phyloP scores from a whole-genome alignment of 2,797 vertebrate genomes.

The Neosalanx taihuensis region DNA sequence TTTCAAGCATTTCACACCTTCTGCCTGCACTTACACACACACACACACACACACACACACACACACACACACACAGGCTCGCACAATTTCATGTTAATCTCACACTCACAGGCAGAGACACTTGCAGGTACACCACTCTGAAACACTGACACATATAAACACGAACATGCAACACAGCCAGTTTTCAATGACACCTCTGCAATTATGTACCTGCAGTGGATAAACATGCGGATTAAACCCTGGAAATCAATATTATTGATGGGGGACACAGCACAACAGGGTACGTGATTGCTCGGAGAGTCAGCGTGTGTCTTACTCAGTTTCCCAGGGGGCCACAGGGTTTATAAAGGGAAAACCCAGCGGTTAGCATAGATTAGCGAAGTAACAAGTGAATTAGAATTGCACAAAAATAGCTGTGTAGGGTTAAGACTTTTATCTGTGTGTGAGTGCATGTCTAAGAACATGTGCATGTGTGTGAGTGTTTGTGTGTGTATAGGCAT shows the following conservation, averaged over 20 bases:
- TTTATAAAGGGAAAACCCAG: not conserved
- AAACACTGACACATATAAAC: slow-evolving; percentile 3
- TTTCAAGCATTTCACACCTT: slow-evolving; percentile 12
- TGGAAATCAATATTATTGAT: slow-evolving; percentile 54
- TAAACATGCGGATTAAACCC: slow-evolving; percentile 52
- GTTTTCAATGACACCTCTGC: slow-evolving; percentile 18
- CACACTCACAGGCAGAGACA: slow-evolving; percentile 7
- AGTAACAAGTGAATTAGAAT: slow-evolving; percentile 19
- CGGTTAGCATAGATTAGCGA: slow-evolving; percentile 22
- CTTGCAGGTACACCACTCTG: slow-evolving; percentile 7
- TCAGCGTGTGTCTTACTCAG: not conserved
- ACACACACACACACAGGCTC: slow-evolving; percentile 4
- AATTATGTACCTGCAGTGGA: slow-evolving; percentile 39
- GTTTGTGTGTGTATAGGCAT: not conserved
- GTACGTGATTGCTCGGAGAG: slow-evolving; percentile 25
- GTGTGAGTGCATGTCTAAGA: not conserved
- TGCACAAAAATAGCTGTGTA: slow-evolving; percentile 19
- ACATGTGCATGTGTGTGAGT: slow-evolving; percentile 17
- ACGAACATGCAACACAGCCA: slow-evolving; percentile 15
- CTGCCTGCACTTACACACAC: slow-evolving; percentile 7
- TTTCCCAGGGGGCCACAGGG: slow-evolving; percentile 24
- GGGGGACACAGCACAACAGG: slow-evolving; percentile 10
- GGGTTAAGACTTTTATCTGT: slow-evolving; percentile 12
- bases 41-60: slow-evolving; percentile 18
- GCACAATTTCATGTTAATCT: not conserved